A percentile compares a stretch with the other conserved stretches of the same genome.
Conservation (phyloP, 2,113 vertebrate genomes). For the Phyllostomus discolor region DNA sequence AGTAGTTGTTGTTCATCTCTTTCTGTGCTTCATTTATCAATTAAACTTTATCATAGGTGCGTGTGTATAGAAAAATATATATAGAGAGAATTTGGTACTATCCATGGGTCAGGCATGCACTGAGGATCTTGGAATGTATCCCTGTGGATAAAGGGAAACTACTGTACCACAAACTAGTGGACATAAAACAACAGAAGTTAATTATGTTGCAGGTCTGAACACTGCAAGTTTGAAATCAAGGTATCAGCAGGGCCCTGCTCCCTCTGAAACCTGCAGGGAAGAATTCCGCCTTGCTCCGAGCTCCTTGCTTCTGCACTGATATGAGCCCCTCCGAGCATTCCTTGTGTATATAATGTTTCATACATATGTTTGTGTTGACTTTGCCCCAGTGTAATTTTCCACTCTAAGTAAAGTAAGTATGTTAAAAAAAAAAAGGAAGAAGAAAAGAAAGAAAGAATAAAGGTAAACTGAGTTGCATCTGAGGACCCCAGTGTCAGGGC, state of each 20-base stretch:
- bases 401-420: slow-evolving; percentile 80
- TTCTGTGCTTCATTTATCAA: not conserved
- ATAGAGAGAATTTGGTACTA: not conserved
- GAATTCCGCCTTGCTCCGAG: not conserved
- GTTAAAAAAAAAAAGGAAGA: not conserved
- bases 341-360: not conserved
- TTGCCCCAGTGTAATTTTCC: slow-evolving; percentile 80
- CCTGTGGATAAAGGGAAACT: too few relatives aligned
- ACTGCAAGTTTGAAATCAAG: not conserved
- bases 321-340: not conserved
- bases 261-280: not conserved
- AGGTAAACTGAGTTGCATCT: not conserved
- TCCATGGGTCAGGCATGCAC: not conserved
- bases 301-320: not conserved
- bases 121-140: not conserved
- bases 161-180: not conserved
- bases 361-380: slow-evolving; percentile 76
- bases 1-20: not conserved
- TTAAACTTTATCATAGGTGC: not conserved
- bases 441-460: not conserved
- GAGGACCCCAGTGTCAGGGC: not conserved
- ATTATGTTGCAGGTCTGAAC: not conserved
- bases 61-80: not conserved
- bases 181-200: not conserved
- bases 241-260: not conserved